Evolutionary conservation across 2,113 vertebrate species (phyloP), one percentile per base, ranked within the genome.

Genomic region (Rhinichthys klamathensis): DNA sequence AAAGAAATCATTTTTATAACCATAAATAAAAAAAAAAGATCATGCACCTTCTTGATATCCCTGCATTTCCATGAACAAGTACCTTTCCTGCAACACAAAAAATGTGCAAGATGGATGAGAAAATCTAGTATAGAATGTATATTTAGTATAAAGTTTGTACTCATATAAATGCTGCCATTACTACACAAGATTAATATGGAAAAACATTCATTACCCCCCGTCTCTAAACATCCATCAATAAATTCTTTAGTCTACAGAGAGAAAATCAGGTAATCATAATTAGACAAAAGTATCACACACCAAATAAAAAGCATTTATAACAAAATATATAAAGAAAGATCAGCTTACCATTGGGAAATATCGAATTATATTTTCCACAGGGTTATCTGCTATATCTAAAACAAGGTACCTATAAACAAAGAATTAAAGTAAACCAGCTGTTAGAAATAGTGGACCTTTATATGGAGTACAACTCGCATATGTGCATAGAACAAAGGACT

Each of bases 361-460:
- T 76, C 97, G 89, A 90, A 99, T 99, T 88, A 99, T 97, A 90
- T 99, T 99, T 94, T 99, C 98, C 93, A 99, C 96, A 83, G 98
- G 97, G 95, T 97, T 99, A 96, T 99, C 98, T 90, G 98, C 98
- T 92, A 99, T 99, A 94, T 99, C 98, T 96, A 99, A 96, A 87
- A 99, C 97, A 94, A 99, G 96, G 94, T 99, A 99, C 93, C 98
- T 99, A 88, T 16, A 91, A 82, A 89, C 11, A 88, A 2, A n/a
- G 21, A 84, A 85, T 21, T 4, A 15, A 58, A 44, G 11, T 10
- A 44, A 65, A 65, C 54, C 16, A 86, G 13, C 11, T 25, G 35
- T 60, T 60, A 25, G 25, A 76, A 51, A 49, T 61, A n/a, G 18
- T 15, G 11, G 13, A 13, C 32, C 25, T 51, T 15, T 41, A 44